Evolutionary conservation across 2,888 invertebrate genomes (phyloP), one percentile per base, ranked within the genome.

Genomic region (Adela reaumurella): DNA sequence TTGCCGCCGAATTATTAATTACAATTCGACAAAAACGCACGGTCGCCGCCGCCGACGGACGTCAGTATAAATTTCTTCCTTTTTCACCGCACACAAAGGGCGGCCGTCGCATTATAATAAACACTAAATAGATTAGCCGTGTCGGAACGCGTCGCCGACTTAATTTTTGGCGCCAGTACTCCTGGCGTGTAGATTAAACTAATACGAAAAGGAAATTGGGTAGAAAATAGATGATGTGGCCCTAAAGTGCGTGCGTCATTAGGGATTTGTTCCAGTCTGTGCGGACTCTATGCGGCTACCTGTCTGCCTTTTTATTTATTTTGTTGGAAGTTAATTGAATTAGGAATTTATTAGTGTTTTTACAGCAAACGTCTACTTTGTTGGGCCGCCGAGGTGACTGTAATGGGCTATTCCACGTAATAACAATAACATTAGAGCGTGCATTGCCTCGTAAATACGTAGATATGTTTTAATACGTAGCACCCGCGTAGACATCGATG

Each of bases 1-100:
- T 80, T 79, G 77, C 80, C 79, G 79, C 79, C 74, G 76, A 78
- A 78, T 78, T 79, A 79, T 79, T 79, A 79, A 79, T 79, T 78
- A 79, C 78, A 74, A 76, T 74, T 73, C 57, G 60, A 76, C 73
- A 78, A 78, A 77, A 78, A 78, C 24, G 24, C 24, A 8, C 24
- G 4, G 24, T 8, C 24, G 24, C 24, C 71, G 70, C 66, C 62
- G 72, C 77, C 78, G 78, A 74, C 74, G 73, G 71, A 70, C 73
- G 6, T 42, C 42, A 17, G 18, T 17, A 78, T 77, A 78, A 78
- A 77, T 78, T 77, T 78, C 72, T 76, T 76, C 74, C 73, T 77
- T 78, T 78, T 77, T 74, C 70, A 72, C 67, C 69, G 67, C 74
- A 76, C 78, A 78, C 78, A 43, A 43, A 43, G 19, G 16, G 43